Evolutionary conservation across 1,140 invertebrate genomes (phyloP).

Genomic region (Drosophila lini): DNA sequence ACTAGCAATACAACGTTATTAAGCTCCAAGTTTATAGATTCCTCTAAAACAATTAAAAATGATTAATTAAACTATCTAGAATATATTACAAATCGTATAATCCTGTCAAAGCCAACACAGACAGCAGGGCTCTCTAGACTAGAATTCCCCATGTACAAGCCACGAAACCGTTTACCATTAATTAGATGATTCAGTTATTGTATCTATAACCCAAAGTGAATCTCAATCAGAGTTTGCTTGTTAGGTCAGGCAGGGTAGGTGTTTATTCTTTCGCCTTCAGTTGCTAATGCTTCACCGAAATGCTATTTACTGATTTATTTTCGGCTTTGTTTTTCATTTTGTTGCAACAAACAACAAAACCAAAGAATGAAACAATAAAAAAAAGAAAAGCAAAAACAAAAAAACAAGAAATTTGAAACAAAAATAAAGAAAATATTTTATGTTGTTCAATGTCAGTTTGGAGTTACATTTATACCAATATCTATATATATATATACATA

Average conservation of each 20-base stretch:
- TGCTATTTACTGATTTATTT: slow-evolving; percentile 55
- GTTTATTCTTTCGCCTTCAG: slow-evolving; percentile 36
- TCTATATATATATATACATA: slow-evolving; percentile 72
- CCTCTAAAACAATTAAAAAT: slow-evolving; percentile 1
- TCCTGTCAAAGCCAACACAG: slow-evolving; percentile 9
- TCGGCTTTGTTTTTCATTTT: slow-evolving; percentile 61
- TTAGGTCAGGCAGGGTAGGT: not conserved
- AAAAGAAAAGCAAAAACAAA: slow-evolving; percentile 33
- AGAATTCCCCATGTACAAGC: slow-evolving; percentile 14
- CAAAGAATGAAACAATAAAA: slow-evolving; percentile 41
- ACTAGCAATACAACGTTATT: slow-evolving; percentile 1
- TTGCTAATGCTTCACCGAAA: slow-evolving; percentile 53
- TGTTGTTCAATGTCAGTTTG: slow-evolving; percentile 84
- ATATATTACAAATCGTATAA: slow-evolving; percentile 13
- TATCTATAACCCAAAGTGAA: slow-evolving; percentile 2
- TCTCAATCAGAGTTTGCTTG: slow-evolving; percentile 16
- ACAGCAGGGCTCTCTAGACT: slow-evolving; percentile 4
- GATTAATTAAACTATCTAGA: slow-evolving; percentile 4
- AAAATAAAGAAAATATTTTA: slow-evolving; percentile 82
- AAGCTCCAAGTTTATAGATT: not conserved
- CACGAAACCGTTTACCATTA: slow-evolving; percentile 6
- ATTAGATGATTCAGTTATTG: slow-evolving; percentile 15
- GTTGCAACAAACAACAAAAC: slow-evolving; percentile 51
- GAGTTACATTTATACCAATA: slow-evolving; percentile 78
- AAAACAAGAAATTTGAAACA: slow-evolving; percentile 38